Evolutionary conservation across 2,113 vertebrate species (phyloP).

Genomic region (Laticauda colubrina): DNA sequence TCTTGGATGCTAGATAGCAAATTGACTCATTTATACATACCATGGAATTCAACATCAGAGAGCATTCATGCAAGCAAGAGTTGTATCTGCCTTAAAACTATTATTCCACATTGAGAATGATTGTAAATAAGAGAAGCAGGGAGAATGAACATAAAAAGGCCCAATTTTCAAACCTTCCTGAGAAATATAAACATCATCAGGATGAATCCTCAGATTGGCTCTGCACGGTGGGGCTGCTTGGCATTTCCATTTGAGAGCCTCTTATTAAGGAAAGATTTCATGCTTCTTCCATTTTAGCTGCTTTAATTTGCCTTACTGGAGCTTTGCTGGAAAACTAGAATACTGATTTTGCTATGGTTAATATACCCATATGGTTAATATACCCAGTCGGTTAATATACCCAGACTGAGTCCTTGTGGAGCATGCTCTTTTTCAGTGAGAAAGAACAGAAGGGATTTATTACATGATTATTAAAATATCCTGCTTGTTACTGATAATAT

Average conservation of each 20-base stretch:
- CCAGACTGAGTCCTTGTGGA: not conserved
- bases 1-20: constrained; percentile 31
- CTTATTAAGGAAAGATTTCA: constrained; percentile 18
- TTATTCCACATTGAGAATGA: constrained; percentile 45
- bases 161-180: constrained; percentile 15
- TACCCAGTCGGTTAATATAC: too few species aligned
- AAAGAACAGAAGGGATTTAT: not conserved
- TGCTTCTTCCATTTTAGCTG: not conserved
- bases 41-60: constrained; percentile 21
- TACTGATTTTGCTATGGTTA: not conserved
- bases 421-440: not conserved
- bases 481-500: not conserved
- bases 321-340: not conserved
- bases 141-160: constrained; percentile 2
- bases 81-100: constrained; percentile 40
- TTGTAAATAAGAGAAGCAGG: not conserved
- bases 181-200: constrained; percentile 17
- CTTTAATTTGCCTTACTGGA: not conserved
- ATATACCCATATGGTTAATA: not conserved
- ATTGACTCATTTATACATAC: not conserved
- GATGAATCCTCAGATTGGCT: not conserved
- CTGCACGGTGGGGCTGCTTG: not conserved
- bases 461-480: not conserved
- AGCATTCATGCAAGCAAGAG: not conserved
- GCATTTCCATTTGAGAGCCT: not conserved